These are phyloP conservation scores for Dasysyrphus tricinctus DNA, from an alignment of 2,888 invertebrate genomes.

Conservation along the genomic window DNA sequence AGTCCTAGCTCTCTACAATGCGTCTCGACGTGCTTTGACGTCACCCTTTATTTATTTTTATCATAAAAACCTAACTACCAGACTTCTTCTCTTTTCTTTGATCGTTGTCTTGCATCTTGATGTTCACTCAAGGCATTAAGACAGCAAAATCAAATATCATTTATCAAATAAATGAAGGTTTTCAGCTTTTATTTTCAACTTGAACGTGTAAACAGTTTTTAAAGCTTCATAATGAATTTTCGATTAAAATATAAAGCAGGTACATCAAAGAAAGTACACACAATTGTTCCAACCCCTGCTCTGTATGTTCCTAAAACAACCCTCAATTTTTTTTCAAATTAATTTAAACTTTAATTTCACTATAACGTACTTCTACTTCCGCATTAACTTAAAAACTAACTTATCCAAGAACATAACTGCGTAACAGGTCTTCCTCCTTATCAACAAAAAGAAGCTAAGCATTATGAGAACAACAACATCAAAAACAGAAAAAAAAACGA, in stretches of 20 bases:
- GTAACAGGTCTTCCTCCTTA: slow-evolving; percentile 52
- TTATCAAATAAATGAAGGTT: no score
- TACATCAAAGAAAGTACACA: slow-evolving; percentile 10
- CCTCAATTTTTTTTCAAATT: slow-evolving; percentile 21
- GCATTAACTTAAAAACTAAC: slow-evolving; percentile 51
- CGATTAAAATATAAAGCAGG: not conserved
- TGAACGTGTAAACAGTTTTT: not conserved
- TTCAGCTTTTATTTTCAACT: not conserved
- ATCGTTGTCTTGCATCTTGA: no score
- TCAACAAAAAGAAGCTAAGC: slow-evolving; percentile 5
- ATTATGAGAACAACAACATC: not conserved
- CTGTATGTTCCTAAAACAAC: not conserved
- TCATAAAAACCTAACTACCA: no score
- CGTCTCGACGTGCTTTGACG: no score
- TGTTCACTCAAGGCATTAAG: no score
- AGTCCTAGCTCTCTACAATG: no score
- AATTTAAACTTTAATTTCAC: slow-evolving; percentile 52
- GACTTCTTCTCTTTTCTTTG: no score
- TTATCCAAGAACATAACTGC: slow-evolving; percentile 27
- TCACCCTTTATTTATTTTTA: no score
- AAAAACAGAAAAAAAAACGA: slow-evolving; percentile 5
- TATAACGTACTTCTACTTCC: slow-evolving; percentile 30
- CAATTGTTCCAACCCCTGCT: not conserved
- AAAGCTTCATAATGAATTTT: not conserved
- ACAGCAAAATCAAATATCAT: no score